Conservation (phyloP, 2,888 invertebrate species). For the Cantharis rufa region DNA sequence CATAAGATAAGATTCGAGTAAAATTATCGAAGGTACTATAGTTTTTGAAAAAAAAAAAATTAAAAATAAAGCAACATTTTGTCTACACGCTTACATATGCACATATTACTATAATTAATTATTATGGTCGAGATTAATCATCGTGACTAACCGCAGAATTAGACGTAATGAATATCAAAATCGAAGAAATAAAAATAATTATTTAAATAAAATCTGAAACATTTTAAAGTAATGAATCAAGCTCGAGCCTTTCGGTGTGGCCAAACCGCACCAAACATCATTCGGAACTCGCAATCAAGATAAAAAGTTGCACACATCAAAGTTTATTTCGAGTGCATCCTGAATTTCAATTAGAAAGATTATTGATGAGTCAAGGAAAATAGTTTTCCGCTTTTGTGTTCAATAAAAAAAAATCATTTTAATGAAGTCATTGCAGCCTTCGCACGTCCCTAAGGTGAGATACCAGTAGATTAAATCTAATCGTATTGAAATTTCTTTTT, state of each 20-base stretch:
- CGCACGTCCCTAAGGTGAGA: not conserved
- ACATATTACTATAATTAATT: too few relatives aligned
- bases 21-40: not conserved
- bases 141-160: not conserved
- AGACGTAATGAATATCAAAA: constrained; percentile 6
- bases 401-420: not conserved
- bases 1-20: not conserved
- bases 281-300: constrained; percentile 16
- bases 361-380: constrained; percentile 7
- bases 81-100: too few relatives aligned
- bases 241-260: not conserved
- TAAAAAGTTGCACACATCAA: constrained; percentile 11
- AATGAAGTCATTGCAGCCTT: constrained; percentile 13
- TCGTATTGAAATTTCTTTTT: not conserved
- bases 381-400: constrained; percentile 9
- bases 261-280: not conserved
- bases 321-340: constrained; percentile 5
- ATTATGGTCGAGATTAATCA: not conserved
- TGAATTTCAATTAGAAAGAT: constrained; percentile 13
- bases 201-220: constrained; percentile 9
- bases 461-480: not conserved
- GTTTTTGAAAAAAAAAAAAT: not conserved
- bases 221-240: constrained; percentile 19
- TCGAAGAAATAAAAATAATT: constrained; percentile 1
- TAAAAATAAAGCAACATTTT: not conserved